Base-by-base conservation (phyloP, 2,888 invertebrate species). In the Mythimna albipuncta region DNA sequence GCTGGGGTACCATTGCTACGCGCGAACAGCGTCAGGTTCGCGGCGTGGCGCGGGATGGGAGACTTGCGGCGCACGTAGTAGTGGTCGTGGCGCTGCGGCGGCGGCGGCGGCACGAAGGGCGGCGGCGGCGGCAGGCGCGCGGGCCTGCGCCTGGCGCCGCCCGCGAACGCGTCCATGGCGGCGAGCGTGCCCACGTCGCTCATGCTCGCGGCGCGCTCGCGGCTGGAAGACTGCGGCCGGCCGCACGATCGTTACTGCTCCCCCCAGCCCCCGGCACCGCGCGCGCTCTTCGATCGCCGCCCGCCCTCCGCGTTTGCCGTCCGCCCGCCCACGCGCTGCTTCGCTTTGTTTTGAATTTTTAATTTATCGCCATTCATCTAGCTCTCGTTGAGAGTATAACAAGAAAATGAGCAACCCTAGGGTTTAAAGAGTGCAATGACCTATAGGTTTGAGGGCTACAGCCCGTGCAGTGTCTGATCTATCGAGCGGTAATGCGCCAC, bases 171-270 rank as follows among this genome's bases (percentile, higher is more conserved):
- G 94, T 95, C 96, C 95, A 95, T 96, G 87, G 95, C 96, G 92
- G 95, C 96, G 93, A 96, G 96, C 94, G 96, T 96, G 93, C 95
- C 96, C 90, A 96, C 96, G 94, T 95, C 95, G 94, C 95, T 93
- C 96, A 96, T 96, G 94, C 93, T 95, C 93, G 91, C 95, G 91
- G 90, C 93, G 91, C 94, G 94, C 96, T 96, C 91, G 93, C 94
- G 91, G 94, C 93, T 94, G 94, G 94, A 94, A 94, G 93, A 95
- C 95, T 95, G 95, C 94, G 94, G 91, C 93, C 93, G 91, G 89
- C 87, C 88, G 88, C 85, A 86, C 92, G 91, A 92, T 92, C 93
- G 91, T 93, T 93, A 93, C 92, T 90, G 87, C 92, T 90, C 90
- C 91, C 91, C 91, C 88, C 91, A 87, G 87, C 89, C 91, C 91